These are phyloP conservation scores for Xestobium rufovillosum DNA, from an alignment of 2,888 invertebrate genomes.

Conservation along the genomic window DNA sequence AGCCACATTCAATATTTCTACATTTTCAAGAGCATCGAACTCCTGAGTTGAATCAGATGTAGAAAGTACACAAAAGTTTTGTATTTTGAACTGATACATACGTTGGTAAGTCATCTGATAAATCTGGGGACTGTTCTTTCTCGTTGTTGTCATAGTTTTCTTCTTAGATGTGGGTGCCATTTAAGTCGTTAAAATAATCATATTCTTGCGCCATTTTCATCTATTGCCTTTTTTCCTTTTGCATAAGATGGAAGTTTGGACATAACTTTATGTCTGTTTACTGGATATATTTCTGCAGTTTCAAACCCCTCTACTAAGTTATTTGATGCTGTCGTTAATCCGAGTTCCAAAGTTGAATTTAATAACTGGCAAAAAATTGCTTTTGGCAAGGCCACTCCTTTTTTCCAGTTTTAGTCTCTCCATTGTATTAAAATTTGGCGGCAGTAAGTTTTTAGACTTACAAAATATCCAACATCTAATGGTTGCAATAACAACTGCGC, in stretches of 20 bases:
- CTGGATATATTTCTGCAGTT: constrained; percentile 10
- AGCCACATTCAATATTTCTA: too few species aligned
- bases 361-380: constrained; percentile 10
- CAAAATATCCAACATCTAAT: constrained; percentile 12
- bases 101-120: too few species aligned
- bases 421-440: constrained; percentile 5
- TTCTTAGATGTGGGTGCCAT: too few species aligned
- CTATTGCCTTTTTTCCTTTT: constrained; percentile 2
- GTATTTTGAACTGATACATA: too few species aligned
- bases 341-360: constrained; percentile 10
- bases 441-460: constrained; percentile 9
- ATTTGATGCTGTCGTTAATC: constrained; percentile 9
- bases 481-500: too few species aligned
- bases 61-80: too few species aligned
- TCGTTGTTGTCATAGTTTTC: too few species aligned
- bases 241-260: constrained; percentile 8
- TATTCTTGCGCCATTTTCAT: constrained; percentile 4
- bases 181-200: too few species aligned
- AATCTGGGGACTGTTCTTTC: too few species aligned
- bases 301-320: constrained; percentile 11
- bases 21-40: too few species aligned
- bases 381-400: constrained; percentile 6
- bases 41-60: too few species aligned
- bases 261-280: constrained; percentile 11
- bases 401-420: constrained; percentile 8